Conservation (phyloP, 2,797 vertebrate genomes). For the Hypotaenidia okinawae region DNA sequence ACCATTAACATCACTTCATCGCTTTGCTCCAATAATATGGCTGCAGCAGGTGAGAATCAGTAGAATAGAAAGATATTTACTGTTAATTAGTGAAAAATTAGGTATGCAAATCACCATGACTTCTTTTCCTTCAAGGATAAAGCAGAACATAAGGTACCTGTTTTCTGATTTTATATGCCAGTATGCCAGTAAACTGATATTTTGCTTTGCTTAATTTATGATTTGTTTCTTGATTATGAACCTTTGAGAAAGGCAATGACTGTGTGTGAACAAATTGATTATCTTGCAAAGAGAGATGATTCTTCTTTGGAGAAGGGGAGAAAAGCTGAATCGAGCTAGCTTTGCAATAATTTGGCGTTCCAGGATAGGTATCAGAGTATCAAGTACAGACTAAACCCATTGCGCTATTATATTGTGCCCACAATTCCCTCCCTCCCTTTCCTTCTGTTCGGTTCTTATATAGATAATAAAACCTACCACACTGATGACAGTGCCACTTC, state of each 20-base stretch:
- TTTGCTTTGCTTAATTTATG: slow-evolving; percentile 17
- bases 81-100: neutral
- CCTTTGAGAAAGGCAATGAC: neutral
- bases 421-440: neutral
- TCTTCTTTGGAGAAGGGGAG: neutral
- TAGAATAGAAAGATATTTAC: neutral
- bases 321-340: neutral
- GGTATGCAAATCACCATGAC: neutral
- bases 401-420: accelerated
- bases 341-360: neutral
- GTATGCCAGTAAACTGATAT: neutral
- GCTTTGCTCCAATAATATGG: neutral
- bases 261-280: neutral
- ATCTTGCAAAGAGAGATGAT: neutral
- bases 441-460: neutral
- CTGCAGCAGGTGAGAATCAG: neutral
- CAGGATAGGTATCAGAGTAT: neutral
- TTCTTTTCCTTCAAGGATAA: slow-evolving; percentile 19
- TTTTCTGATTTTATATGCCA: neutral
- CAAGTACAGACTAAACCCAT: neutral
- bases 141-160: slow-evolving; percentile 9
- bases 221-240: slow-evolving; percentile 26
- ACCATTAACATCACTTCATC: neutral
- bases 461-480: neutral
- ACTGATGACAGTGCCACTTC: neutral